Conservation (phyloP, 2,888 invertebrate species). For the Zele albiditarsus region DNA sequence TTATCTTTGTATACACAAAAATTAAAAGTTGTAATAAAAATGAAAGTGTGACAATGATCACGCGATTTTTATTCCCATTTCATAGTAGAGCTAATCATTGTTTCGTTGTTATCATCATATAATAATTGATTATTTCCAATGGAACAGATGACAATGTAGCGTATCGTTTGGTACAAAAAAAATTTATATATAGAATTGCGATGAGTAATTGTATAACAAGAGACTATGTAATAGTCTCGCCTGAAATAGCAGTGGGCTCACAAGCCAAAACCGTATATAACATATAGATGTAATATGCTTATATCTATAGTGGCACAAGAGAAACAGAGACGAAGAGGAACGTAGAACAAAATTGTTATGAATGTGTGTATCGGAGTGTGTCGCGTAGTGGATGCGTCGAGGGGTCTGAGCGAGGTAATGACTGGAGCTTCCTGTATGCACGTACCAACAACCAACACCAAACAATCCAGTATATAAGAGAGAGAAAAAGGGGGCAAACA, state of each 20-base stretch:
- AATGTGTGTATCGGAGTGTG: constrained; percentile 68
- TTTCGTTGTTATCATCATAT: too few species aligned
- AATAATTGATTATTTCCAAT: too few species aligned
- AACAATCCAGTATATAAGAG: constrained; percentile 35
- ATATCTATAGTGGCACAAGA: neutral
- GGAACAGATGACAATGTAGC: too few species aligned
- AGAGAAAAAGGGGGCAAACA: constrained; percentile 31
- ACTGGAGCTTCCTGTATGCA: constrained; percentile 70
- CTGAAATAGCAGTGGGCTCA: neutral
- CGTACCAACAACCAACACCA: constrained; percentile 54
- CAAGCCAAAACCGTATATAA: neutral
- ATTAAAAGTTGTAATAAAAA: too few species aligned
- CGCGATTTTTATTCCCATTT: too few species aligned
- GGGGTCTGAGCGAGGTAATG: constrained; percentile 68
- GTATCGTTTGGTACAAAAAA: neutral
- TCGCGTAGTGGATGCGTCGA: constrained; percentile 64
- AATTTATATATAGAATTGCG: neutral
- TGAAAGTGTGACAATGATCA: too few species aligned
- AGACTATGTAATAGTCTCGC: neutral
- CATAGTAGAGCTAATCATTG: too few species aligned
- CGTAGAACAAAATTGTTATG: constrained; percentile 50
- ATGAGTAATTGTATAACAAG: too few species aligned
- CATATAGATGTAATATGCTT: neutral
- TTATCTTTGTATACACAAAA: too few species aligned
- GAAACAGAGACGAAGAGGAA: constrained; percentile 22